These are phyloP conservation scores for Ophioderma brevispina DNA, from an alignment of 35 echinoderm and acorn worm genomes.

Conservation along the genomic window DNA sequence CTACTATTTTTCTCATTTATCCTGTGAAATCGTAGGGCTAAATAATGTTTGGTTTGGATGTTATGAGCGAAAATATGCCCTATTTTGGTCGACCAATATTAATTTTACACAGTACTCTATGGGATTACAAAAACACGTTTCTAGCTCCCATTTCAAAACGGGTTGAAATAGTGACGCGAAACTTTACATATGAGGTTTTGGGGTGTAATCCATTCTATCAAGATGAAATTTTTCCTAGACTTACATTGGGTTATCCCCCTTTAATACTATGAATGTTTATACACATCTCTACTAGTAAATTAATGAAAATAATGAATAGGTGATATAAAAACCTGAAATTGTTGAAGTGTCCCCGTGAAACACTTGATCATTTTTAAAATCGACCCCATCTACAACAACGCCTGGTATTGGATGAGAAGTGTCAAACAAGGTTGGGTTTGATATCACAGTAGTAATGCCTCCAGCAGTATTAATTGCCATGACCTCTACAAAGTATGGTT, in stretches of 20 bases:
- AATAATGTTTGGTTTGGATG: no score
- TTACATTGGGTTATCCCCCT: no score
- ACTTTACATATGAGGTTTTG: no score
- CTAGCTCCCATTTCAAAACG: no score
- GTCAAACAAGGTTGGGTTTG: not conserved
- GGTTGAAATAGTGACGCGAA: no score
- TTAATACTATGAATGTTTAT: not conserved
- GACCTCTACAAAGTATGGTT: not conserved
- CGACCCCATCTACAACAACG: not conserved
- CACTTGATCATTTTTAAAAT: not conserved
- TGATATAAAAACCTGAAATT: not conserved
- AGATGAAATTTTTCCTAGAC: not conserved
- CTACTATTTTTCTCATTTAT: no score
- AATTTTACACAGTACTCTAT: no score
- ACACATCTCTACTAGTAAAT: not conserved
- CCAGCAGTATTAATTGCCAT: not conserved
- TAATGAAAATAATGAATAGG: not conserved
- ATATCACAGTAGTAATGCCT: not conserved
- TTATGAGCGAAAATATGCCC: no score
- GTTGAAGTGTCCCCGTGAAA: not conserved
- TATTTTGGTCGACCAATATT: no score
- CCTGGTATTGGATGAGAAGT: not conserved
- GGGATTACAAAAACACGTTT: no score
- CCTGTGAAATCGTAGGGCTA: no score
- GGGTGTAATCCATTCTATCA: no score